These are phyloP conservation scores for Morone chrysops DNA, from an alignment of 2,113 vertebrate genomes.

Conservation along the genomic window DNA sequence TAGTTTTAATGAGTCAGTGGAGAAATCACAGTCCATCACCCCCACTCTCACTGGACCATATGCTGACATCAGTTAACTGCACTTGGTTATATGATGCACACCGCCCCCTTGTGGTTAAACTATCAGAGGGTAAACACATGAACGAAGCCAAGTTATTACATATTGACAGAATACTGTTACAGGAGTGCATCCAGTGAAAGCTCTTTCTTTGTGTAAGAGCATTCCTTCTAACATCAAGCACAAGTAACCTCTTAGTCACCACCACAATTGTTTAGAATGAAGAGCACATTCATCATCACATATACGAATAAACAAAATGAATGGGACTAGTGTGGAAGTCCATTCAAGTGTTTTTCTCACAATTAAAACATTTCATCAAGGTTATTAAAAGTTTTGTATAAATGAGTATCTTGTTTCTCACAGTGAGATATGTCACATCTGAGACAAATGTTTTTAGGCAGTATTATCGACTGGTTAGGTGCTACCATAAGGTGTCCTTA, in stretches of 20 bases:
- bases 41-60: neutral
- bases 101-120: constrained; percentile 51
- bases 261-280: neutral
- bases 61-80: neutral
- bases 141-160: neutral
- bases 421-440: neutral
- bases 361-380: neutral
- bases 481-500: neutral
- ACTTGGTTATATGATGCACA: constrained; percentile 17
- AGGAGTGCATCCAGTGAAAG: neutral
- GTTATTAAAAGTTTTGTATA: neutral
- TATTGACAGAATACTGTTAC: neutral
- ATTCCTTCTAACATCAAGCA: neutral
- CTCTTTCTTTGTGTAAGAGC: neutral
- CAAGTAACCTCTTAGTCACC: neutral
- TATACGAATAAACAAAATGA: neutral
- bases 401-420: neutral
- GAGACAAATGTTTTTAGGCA: neutral
- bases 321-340: neutral
- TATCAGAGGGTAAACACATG: neutral
- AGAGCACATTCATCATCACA: neutral
- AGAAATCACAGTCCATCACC: constrained; percentile 3
- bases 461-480: neutral
- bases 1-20: neutral
- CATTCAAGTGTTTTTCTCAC: neutral